Evolutionary conservation across 2,797 vertebrate species (phyloP), one percentile per base, ranked within the genome.

Genomic region (Yasuhikotakia modesta): DNA sequence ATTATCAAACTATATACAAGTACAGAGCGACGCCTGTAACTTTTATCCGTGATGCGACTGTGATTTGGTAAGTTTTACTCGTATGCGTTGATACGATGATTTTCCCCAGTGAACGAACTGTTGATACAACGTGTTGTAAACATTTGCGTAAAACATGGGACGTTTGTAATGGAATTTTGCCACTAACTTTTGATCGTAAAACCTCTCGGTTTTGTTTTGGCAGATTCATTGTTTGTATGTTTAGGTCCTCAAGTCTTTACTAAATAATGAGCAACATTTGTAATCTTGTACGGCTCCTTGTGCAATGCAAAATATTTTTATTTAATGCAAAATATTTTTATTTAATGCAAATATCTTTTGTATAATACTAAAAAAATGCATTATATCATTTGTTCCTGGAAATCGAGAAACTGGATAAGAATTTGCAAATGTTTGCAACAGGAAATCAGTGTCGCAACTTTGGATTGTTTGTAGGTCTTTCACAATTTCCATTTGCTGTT

Each of bases 31-130:
- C 66, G 53, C 72, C 71, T 75, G 43, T 2, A 5, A 55, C 10
- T 57, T 72, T 1, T 10, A 39, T 14, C 27, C 80, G 88, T 64
- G 79, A 91, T 91, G 91, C 87, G 32, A 72, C 53, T 45, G 12
- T 76, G 75, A 79, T 60, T 75, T n/a, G 89, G 91, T 92, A n/a
- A 91, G 50, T 17, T 16, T 76, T 43, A 43, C 39, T 10, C 11
- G 39, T 8, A 43, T 43, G 8, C 8, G 39, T 43, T 43, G 39
- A 43, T 11, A 43, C 39, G 8, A 10, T 2, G 10, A 11, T 43
- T 43, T 43, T 43, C 11, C 2, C 7, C 10, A 43, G 39, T 43
- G 39, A 43, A 43, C 39, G 11, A 43, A 43, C 39, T 43, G 39
- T 43, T 43, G 39, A 43, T 43, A 11, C 39, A 11, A 11, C 39